Percentiles rank a stretch among this genome's conserved stretches.
These are phyloP conservation scores for Amblyopsis rosae DNA, from an alignment of 2,113 vertebrate genomes.

Conservation along the genomic window DNA sequence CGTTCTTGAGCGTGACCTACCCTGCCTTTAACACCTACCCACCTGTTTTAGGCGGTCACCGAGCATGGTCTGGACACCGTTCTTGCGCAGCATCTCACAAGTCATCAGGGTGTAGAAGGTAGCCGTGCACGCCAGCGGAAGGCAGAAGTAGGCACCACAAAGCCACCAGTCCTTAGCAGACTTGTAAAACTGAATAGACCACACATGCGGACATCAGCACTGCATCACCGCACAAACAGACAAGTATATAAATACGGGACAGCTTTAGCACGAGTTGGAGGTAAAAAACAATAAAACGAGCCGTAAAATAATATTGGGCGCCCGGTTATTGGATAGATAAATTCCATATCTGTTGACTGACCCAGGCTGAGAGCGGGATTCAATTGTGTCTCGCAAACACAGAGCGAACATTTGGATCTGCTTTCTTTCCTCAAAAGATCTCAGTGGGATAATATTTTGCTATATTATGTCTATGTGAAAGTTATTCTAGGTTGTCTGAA, in stretches of 20 bases:
- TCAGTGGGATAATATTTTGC: constrained; percentile 13
- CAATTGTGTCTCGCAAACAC: constrained; percentile 24
- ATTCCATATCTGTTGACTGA: constrained; percentile 4
- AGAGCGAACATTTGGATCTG: constrained; percentile 5
- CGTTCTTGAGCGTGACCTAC: neutral
- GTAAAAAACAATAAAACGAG: neutral
- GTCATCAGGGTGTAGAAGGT: constrained; percentile 98
- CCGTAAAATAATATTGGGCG: neutral
- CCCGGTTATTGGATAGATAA: neutral
- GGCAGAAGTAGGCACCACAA: constrained; percentile 94
- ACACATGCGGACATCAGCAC: constrained; percentile 13
- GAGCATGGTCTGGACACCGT: constrained; percentile 89
- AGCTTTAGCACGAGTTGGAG: constrained; percentile 28
- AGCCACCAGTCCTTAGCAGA: constrained; percentile 95
- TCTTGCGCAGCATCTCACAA: constrained; percentile 95
- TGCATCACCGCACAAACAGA: neutral
- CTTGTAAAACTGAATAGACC: constrained; percentile 85
- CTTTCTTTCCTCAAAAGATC: constrained; percentile 17
- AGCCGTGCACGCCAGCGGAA: constrained; percentile 89
- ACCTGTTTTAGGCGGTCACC: constrained; percentile 97
- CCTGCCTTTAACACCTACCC: constrained; percentile 28
- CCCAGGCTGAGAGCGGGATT: neutral
- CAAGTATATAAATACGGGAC: neutral
- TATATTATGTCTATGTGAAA: neutral
- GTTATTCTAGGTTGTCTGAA: constrained; percentile 11